These are phyloP conservation scores for Sclerodermus sp. DNA, from an alignment of 2,888 invertebrate species.

Conservation along the genomic window DNA sequence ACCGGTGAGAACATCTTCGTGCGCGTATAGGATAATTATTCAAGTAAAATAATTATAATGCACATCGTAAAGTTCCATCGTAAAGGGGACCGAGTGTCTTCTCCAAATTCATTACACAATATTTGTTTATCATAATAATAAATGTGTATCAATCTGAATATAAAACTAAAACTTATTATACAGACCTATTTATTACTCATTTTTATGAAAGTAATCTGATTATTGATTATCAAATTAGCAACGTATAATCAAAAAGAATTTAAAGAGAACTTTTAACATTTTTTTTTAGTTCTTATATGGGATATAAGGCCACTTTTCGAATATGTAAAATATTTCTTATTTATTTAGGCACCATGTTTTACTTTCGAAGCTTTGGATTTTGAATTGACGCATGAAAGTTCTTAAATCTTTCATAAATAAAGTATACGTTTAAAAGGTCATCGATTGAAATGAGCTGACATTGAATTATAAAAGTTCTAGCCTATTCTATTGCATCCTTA, in stretches of 20 bases:
- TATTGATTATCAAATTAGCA: not conserved
- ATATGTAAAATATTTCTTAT: no score
- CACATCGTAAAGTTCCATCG: constrained; percentile 51
- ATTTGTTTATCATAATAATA: constrained; percentile 33
- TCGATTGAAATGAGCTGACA: constrained; percentile 11
- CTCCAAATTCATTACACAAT: constrained; percentile 36
- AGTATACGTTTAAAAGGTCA: no score
- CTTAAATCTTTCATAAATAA: no score
- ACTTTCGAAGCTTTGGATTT: no score
- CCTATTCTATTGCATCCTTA: constrained; percentile 46
- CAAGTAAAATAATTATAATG: constrained; percentile 42
- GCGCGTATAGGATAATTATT: constrained; percentile 48
- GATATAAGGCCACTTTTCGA: no score
- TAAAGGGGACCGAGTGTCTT: constrained; percentile 59
- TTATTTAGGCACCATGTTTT: no score
- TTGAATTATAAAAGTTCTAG: constrained; percentile 43
- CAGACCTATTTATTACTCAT: constrained; percentile 28
- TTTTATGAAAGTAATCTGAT: constrained; percentile 17
- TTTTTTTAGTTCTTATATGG: no score
- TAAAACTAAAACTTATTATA: constrained; percentile 45
- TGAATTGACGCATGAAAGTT: no score
- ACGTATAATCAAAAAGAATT: no score
- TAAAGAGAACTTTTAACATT: no score
- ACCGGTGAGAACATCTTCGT: constrained; percentile 48
- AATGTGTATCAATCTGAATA: constrained; percentile 2